A percentile compares a stretch with the other conserved stretches of the same genome.
phyloP scores from a whole-genome alignment of 2,113 vertebrate species.

The Otocyon megalotis region DNA sequence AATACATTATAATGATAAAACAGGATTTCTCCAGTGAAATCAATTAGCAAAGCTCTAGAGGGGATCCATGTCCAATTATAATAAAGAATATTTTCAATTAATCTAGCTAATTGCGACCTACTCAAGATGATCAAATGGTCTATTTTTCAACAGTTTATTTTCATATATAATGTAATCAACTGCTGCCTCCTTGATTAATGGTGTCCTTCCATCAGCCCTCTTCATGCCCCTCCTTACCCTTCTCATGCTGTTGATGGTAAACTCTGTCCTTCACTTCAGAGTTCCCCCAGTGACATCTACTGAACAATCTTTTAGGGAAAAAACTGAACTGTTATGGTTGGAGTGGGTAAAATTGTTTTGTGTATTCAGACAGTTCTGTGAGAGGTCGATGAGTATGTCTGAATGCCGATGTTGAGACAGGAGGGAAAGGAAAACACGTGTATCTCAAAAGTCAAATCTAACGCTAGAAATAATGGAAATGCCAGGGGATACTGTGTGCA shows the following conservation, averaged over 20 bases:
- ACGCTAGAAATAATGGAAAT: constrained; percentile 48
- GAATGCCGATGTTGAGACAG: background rate
- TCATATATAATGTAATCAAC: background rate
- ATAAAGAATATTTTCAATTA: constrained; percentile 35
- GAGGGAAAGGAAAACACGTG: background rate
- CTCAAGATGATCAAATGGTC: background rate
- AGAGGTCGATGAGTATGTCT: background rate
- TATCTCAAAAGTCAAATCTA: constrained; percentile 52
- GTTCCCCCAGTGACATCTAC: background rate
- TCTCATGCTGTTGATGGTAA: background rate
- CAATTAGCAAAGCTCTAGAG: background rate
- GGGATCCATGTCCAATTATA: background rate
- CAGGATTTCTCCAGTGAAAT: background rate
- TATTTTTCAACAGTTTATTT: background rate
- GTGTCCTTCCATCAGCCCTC: background rate
- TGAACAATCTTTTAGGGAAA: background rate
- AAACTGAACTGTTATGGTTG: background rate
- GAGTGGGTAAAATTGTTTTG: background rate
- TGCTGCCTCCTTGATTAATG: background rate
- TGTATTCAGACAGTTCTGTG: background rate
- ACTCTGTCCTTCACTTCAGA: background rate
- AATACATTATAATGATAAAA: background rate
- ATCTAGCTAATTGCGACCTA: background rate
- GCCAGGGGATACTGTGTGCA: background rate
- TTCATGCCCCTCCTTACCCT: background rate